Conservation (phyloP, 2,888 invertebrate genomes). For the Electrophaes corylata region DNA sequence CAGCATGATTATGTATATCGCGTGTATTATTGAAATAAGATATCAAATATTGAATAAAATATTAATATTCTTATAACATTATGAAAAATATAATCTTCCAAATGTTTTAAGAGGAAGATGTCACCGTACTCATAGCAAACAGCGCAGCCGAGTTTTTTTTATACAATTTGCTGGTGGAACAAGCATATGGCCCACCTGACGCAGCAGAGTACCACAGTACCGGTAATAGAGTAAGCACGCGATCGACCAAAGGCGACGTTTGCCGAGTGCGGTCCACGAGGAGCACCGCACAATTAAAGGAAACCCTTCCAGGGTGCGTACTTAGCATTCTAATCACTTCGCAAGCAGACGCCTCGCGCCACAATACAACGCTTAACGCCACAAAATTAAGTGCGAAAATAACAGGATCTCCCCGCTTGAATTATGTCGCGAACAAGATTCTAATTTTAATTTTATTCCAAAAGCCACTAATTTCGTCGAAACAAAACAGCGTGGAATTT, state of each 20-base stretch:
- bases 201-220: not conserved
- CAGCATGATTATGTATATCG: no score
- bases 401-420: slow-evolving; percentile 61
- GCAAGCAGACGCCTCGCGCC: slow-evolving; percentile 64
- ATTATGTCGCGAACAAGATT: slow-evolving; percentile 64
- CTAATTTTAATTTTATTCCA: slow-evolving; percentile 55
- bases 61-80: no score
- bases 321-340: slow-evolving; percentile 79
- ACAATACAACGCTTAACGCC: slow-evolving; percentile 74
- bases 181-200: no score
- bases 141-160: no score
- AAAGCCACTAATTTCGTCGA: slow-evolving; percentile 60
- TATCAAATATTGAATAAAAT: no score
- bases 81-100: not conserved
- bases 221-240: no score
- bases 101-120: slow-evolving; percentile 3
- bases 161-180: no score
- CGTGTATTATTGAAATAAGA: no score
- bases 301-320: slow-evolving; percentile 70
- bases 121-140: not conserved
- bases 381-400: slow-evolving; percentile 76
- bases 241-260: slow-evolving; percentile 41
- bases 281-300: slow-evolving; percentile 70
- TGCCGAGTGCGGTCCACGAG: slow-evolving; percentile 60
- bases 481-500: slow-evolving; percentile 50